Evolutionary conservation across 2,797 vertebrate genomes (phyloP).

Genomic region (Microctenopoma steveboyesi): DNA sequence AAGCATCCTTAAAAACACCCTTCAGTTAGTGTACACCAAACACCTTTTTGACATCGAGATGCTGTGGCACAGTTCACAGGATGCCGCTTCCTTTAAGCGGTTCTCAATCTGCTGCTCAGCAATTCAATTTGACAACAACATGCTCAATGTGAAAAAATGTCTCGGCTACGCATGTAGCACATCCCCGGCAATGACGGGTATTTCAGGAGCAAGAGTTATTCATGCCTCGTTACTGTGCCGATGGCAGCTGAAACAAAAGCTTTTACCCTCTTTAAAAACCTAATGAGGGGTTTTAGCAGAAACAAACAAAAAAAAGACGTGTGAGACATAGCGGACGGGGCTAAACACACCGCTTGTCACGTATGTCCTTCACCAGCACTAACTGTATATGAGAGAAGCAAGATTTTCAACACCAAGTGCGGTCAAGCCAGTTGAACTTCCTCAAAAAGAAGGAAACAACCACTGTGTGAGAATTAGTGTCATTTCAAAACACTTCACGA

Average conservation of each 20-base stretch:
- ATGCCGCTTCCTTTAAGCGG: slow-evolving; percentile 15
- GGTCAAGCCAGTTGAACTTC: slow-evolving; percentile 35
- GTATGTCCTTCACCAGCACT: slow-evolving; percentile 36
- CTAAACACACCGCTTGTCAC: slow-evolving; percentile 19
- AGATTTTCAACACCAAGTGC: slow-evolving; percentile 21
- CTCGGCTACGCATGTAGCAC: slow-evolving; percentile 9
- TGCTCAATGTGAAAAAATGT: slow-evolving; percentile 55
- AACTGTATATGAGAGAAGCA: slow-evolving; percentile 64
- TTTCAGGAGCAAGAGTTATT: slow-evolving; percentile 46
- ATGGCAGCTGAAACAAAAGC: slow-evolving; percentile 37
- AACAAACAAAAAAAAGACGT: slow-evolving; percentile 30
- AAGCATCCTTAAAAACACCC: background rate
- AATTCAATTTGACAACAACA: slow-evolving; percentile 18
- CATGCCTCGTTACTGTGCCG: slow-evolving; percentile 48
- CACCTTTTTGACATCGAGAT: slow-evolving; percentile 63
- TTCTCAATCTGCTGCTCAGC: slow-evolving; percentile 10
- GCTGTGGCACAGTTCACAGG: slow-evolving; percentile 17
- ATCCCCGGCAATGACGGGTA: slow-evolving; percentile 22
- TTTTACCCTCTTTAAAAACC: slow-evolving; percentile 37
- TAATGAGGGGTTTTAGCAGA: slow-evolving; percentile 41
- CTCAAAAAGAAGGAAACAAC: slow-evolving; percentile 48
- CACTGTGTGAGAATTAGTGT: slow-evolving; percentile 62
- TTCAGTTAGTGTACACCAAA: background rate
- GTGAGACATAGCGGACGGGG: slow-evolving; percentile 17
- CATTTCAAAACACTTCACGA: slow-evolving; percentile 37